A percentile compares a stretch with the other conserved stretches of the same genome.
These are phyloP conservation scores for Phylloscopus collybita DNA, from an alignment of 2,797 vertebrate genomes.

Conservation along the genomic window DNA sequence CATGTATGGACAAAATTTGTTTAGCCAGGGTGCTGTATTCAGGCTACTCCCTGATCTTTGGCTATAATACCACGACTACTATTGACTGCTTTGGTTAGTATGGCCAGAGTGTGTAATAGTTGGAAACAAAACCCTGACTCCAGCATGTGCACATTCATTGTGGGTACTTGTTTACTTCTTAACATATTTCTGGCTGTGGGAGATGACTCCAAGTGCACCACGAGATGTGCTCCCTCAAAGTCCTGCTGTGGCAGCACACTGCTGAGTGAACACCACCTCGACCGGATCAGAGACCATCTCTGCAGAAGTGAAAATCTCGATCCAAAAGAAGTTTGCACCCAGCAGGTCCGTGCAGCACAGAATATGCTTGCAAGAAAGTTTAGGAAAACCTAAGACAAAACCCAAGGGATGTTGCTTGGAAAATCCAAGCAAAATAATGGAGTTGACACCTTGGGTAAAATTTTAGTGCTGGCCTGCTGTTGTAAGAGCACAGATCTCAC, in stretches of 20 bases:
- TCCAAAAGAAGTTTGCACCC: neutral
- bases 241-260: fast-evolving
- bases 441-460: neutral
- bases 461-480: neutral
- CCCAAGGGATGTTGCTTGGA: neutral
- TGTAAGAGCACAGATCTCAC: neutral
- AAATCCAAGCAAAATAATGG: neutral
- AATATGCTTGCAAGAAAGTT: neutral
- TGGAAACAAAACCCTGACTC: neutral
- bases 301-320: neutral
- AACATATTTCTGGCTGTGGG: neutral
- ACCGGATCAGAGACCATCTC: fast-evolving
- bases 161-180: neutral
- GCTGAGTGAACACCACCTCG: fast-evolving
- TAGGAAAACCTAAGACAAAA: neutral
- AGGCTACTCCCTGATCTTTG: neutral
- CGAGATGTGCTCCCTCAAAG: fast-evolving
- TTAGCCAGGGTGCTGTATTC: neutral
- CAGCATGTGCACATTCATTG: neutral
- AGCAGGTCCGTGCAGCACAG: neutral
- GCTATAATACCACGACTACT: neutral
- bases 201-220: neutral
- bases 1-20: neutral
- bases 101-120: neutral
- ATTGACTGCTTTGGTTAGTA: neutral